Percentiles rank a stretch among this genome's conserved stretches.
phyloP scores from a whole-genome alignment of 2,797 vertebrate species.

The Buceros bicornis region DNA sequence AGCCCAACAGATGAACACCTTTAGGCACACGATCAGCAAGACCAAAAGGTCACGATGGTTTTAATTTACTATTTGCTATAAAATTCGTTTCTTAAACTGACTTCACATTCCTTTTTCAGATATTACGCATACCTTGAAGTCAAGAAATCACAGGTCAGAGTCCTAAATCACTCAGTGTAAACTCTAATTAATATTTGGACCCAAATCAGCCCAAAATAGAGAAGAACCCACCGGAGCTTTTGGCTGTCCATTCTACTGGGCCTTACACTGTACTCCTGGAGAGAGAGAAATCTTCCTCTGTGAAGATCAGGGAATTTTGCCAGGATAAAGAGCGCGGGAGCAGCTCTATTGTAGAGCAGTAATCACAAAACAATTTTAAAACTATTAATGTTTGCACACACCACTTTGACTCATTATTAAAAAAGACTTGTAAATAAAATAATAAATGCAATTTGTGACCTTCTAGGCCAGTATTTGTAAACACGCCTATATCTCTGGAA shows the following conservation, averaged over 20 bases:
- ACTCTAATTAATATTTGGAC: not conserved
- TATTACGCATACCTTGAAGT: not conserved
- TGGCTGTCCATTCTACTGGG: not conserved
- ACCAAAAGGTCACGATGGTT: constrained; percentile 86
- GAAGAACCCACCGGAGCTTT: not conserved
- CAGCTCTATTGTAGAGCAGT: not conserved
- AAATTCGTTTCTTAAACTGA: constrained; percentile 31
- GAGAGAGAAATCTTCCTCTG: not conserved
- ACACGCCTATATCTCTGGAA: not conserved
- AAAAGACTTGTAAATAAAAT: not conserved
- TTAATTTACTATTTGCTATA: constrained; percentile 85
- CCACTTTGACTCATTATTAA: not conserved
- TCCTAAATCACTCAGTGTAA: constrained; percentile 13
- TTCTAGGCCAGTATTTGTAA: not conserved
- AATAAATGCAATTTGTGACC: accelerated
- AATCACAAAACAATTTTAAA: not conserved
- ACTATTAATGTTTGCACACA: not conserved
- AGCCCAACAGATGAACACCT: constrained; percentile 85
- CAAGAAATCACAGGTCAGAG: constrained; percentile 32
- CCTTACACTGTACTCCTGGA: not conserved
- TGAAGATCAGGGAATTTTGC: not conserved
- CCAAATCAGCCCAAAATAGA: not conserved
- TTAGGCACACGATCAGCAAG: constrained; percentile 80
- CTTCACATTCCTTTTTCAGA: not conserved
- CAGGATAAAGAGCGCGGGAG: not conserved